Evolutionary conservation across 1,140 invertebrate species (phyloP).

Genomic region (Drosophila truncata): DNA sequence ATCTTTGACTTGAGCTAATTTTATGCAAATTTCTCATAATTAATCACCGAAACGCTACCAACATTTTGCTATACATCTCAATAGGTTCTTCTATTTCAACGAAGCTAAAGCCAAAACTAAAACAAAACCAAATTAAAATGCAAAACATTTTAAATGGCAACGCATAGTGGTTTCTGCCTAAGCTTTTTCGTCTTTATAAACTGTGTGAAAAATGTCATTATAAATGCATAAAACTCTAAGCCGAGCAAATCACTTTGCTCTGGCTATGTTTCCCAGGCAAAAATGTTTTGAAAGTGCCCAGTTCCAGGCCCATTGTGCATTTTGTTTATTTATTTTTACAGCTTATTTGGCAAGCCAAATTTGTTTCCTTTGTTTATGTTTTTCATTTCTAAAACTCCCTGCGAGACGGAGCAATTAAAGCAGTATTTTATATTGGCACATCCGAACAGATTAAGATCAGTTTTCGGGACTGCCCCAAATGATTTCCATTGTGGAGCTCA

Average conservation of each 20-base stretch:
- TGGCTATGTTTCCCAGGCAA: conserved; percentile 51
- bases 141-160: conserved; percentile 58
- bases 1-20: conserved; percentile 34
- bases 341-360: conserved; percentile 48
- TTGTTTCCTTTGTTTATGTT: conserved; percentile 24
- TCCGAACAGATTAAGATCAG: conserved; percentile 33
- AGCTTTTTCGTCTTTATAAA: conserved; percentile 54
- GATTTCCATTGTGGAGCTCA: conserved; percentile 39
- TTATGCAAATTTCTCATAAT: conserved; percentile 41
- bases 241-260: conserved; percentile 39
- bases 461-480: conserved; percentile 27
- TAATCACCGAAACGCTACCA: conserved; percentile 35
- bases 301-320: conserved; percentile 46
- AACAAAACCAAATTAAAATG: conserved; percentile 63
- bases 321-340: conserved; percentile 48
- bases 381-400: conserved; percentile 10
- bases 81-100: conserved; percentile 12
- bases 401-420: conserved; percentile 59
- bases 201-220: conserved; percentile 75
- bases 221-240: conserved; percentile 62
- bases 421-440: conserved; percentile 66
- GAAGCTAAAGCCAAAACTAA: conserved; percentile 17
- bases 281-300: conserved; percentile 62
- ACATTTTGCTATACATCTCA: conserved; percentile 32
- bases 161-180: conserved; percentile 19